Base-by-base conservation (phyloP, 2,888 invertebrate genomes). In the Branchipolynoe longqiensis region DNA sequence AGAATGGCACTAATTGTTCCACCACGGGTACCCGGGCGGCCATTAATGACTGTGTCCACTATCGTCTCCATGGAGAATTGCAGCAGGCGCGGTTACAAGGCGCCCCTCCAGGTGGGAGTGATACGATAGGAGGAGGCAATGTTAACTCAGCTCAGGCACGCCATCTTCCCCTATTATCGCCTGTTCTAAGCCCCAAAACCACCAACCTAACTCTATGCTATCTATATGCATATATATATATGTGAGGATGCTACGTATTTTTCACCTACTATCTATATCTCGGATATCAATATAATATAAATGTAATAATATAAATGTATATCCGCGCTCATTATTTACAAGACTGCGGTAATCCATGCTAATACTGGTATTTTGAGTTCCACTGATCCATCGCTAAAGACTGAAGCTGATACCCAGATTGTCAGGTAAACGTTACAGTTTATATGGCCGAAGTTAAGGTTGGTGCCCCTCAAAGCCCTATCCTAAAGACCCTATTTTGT, bases 1-100 rank as follows among this genome's bases (percentile, higher is more conserved):
- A 25, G 22, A 18, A 78, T 14, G 28, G 8, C 48, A 78, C 78
- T 78, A 78, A 78, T 78, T 78, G 78, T 48, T 62, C n/a, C n/a
- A 12, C 62, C 28, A n/a, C 62, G 62, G 12, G 56, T 56, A 56
- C 28, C 62, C 31, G 8, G 38, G 36, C 36, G 18, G 12, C 14
- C 3, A 25, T 8, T 14, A 78, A 48, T 48, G 48, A 4, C 78
- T 41, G n/a, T 31, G 12, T 41, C 4, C 18, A 41, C 22, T 22
- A 41, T 2, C 18, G 18, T 74, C 12, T 74, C 74, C 40, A 40
- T 28, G 36, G 12, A 12, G 12, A 18, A 69, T 69, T 69, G 69
- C 36, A 69, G 33, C n/a, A 69, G 69, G 33, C 14, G 38, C 1
- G 69, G 69, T 1, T 28, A n/a, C 36, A 36, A 33, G 12, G 38